Evolutionary conservation across 2,797 vertebrate species (phyloP), one percentile per base, ranked within the genome.

Genomic region (Chelon labrosus): DNA sequence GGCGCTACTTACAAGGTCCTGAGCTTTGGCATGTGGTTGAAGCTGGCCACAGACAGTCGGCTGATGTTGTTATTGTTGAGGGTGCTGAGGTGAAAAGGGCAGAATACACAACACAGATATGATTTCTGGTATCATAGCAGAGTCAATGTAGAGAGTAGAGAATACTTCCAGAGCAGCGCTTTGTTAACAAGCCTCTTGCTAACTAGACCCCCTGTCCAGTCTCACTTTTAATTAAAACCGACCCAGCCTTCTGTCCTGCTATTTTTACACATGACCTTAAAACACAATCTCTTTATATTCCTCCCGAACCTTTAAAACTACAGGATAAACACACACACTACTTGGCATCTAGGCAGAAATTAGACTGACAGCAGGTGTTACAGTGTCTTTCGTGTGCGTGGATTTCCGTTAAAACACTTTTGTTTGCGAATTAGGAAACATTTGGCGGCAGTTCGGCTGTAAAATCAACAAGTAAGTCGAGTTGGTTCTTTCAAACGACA

Each of bases 61-160:
- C 96, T 97, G 89, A 99, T 97, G 93, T 99, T 99, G 94, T 99
- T 99, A 89, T 99, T 99, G 93, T 99, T 99, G 87, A 99, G 96
- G 47, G 98, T 99, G 89, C 98, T 99, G 93, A 86, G 19, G 75
- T 83, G 85, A 75, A 64, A 85, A 66, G 20, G 57, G n/a, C 2
- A 53, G 20, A 61, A 31, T 55, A 44, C 35, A 67, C 3, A 53
- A 22, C 0, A 8, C 25, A 22, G 41, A 42, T 8, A 27, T 35
- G 17, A 7, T 38, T 38, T 38, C 10, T 38, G 37, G 6, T 7
- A 38, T 38, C 37, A 38, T 10, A 38, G 37, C 9, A 41, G 38
- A 39, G 38, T 39, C 1, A 39, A 12, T 39, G 10, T 10, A 7
- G 37, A 11, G 9, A 39, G 12, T 1, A 39, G 10, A 39, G 10